Conservation (phyloP, 1,140 invertebrate genomes). For the Lysiphlebus fabarum region DNA sequence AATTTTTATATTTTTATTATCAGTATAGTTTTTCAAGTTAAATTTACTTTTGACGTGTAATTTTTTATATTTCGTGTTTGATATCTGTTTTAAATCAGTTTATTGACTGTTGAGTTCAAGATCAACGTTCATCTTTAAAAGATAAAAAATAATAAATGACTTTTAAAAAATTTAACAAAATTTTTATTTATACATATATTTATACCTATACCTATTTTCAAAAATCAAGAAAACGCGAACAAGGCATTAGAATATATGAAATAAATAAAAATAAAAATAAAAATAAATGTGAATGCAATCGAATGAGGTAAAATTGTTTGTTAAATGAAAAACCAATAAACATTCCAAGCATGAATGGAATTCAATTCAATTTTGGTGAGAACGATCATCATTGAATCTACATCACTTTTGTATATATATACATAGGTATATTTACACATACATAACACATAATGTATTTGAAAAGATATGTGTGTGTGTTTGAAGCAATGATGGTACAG, state of each 20-base stretch:
- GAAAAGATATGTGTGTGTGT: no score
- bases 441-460: no score
- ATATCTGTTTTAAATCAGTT: constrained; percentile 12
- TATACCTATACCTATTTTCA: no score
- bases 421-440: background rate
- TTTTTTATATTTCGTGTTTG: constrained; percentile 16
- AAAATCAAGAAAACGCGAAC: constrained; percentile 1
- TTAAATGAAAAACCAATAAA: constrained; percentile 20
- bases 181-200: no score
- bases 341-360: constrained; percentile 21
- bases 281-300: background rate
- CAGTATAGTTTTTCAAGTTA: background rate
- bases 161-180: no score
- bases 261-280: constrained; percentile 5
- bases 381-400: constrained; percentile 17
- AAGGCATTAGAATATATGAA: constrained; percentile 8
- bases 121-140: background rate
- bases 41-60: background rate
- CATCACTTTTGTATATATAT: no score
- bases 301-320: background rate
- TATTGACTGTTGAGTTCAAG: background rate
- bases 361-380: constrained; percentile 24
- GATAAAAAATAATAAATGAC: background rate
- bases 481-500: constrained; percentile 5
- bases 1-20: constrained; percentile 5